These are phyloP conservation scores for Diceros bicornis DNA, from an alignment of 2,797 vertebrate genomes.

Conservation along the genomic window DNA sequence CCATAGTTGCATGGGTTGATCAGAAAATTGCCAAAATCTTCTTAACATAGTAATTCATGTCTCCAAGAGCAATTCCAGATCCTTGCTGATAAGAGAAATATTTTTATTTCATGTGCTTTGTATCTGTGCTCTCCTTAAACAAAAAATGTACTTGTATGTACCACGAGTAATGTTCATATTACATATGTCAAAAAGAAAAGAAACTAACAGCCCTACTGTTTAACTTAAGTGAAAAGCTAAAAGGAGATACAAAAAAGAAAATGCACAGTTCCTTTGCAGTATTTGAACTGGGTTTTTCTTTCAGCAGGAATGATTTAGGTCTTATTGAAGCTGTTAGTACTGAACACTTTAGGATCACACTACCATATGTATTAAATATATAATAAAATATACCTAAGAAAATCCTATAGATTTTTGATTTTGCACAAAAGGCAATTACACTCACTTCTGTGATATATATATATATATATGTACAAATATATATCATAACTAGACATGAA, in stretches of 20 bases:
- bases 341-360: not conserved
- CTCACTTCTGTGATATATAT: not conserved
- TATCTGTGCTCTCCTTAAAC: not conserved
- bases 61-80: not conserved
- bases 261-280: not conserved
- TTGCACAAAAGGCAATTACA: not conserved
- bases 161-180: not conserved
- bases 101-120: not conserved
- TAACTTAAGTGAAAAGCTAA: not conserved
- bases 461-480: no score
- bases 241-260: not conserved
- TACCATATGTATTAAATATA: not conserved
- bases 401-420: not conserved
- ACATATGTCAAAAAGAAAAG: not conserved
- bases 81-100: not conserved
- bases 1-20: not conserved
- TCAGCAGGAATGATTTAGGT: not conserved
- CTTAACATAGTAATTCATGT: not conserved
- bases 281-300: not conserved
- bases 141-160: not conserved
- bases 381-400: not conserved
- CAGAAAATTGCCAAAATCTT: not conserved
- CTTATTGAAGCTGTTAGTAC: not conserved
- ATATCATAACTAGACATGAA: not conserved
- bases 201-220: not conserved